Base-by-base conservation (phyloP, 1,140 invertebrate genomes). In the Plutomurus gul region DNA sequence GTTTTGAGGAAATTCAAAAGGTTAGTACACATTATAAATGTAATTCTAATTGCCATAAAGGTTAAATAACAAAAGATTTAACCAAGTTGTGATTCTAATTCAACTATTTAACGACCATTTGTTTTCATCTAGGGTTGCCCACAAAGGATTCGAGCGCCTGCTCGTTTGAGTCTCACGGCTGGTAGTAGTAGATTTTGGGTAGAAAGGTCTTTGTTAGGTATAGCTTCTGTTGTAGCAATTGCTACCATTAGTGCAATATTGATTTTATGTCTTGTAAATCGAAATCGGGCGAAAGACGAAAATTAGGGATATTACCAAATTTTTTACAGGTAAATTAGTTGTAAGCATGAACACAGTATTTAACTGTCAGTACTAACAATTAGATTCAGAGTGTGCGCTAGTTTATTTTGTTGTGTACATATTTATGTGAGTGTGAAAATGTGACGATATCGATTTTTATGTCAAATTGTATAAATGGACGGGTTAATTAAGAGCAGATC, bases 171-270 rank as follows among this genome's bases (percentile, higher is more conserved):
- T 13, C 36, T 80, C 0, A 46, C 20, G 10, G 78, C 33, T 25
- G 70, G 73, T 3, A 73, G 43, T 16, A 76, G 72, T 8, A 46
- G 80, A 20, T 83, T 83, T 70, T 83, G 82, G 82, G 80, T 83
- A 8, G 82, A 83, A 46, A 37, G 80, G 0, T 76, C 71, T 30
- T 73, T 83, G 1, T 43, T 83, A 11, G 82, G 80, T 39, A 83
- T 83, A 16, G 82, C 82, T 11, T 80, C 80, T 22, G 82, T 83
- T n/a, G 80, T 83, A 4, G 80, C 73, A 56, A 83, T 83, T n/a
- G 82, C 80, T 5, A 81, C 80, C 13, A 79, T 83, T 25, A 74
- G 74, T 49, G 77, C 80, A 20, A 83, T 83, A 56, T 71, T 81
- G 8, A 83, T 83, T 72, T 46, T 83, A 65, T 83, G 82, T 47